Conservation (phyloP, 2,113 vertebrate genomes). For the Seriola rivoliana region DNA sequence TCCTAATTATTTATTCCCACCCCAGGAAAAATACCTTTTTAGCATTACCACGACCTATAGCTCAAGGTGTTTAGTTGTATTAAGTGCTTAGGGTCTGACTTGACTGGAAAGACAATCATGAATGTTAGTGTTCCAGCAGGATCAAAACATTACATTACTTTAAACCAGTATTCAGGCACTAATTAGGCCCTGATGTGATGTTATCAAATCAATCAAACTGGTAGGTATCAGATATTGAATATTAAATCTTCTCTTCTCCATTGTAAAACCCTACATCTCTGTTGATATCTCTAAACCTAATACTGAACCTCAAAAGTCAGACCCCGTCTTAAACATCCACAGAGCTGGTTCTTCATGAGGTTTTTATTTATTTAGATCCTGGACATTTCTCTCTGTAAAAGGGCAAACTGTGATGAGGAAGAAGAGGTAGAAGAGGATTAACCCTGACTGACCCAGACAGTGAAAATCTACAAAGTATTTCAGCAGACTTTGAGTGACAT, state of each 20-base stretch:
- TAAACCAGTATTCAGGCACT: too few relatives aligned
- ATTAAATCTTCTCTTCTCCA: background rate
- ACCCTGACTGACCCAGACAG: slow-evolving; percentile 34
- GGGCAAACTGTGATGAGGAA: background rate
- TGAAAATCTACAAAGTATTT: slow-evolving; percentile 21
- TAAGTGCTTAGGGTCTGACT: too few relatives aligned
- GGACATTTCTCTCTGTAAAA: background rate
- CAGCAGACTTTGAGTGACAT: slow-evolving; percentile 9
- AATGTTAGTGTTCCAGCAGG: too few relatives aligned
- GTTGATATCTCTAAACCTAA: background rate
- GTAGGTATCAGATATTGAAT: background rate
- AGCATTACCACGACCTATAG: too few relatives aligned
- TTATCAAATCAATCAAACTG: background rate
- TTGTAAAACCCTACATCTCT: background rate
- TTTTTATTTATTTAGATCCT: background rate
- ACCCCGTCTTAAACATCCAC: background rate
- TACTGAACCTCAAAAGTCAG: background rate
- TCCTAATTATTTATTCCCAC: too few relatives aligned
- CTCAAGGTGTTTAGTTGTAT: too few relatives aligned
- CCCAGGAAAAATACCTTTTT: too few relatives aligned
- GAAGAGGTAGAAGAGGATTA: background rate
- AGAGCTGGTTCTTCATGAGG: background rate
- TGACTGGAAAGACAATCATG: too few relatives aligned
- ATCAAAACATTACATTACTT: too few relatives aligned
- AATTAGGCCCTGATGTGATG: too few relatives aligned